Evolutionary conservation across 2,113 vertebrate genomes (phyloP).

Genomic region (Oenanthe oenanthe): DNA sequence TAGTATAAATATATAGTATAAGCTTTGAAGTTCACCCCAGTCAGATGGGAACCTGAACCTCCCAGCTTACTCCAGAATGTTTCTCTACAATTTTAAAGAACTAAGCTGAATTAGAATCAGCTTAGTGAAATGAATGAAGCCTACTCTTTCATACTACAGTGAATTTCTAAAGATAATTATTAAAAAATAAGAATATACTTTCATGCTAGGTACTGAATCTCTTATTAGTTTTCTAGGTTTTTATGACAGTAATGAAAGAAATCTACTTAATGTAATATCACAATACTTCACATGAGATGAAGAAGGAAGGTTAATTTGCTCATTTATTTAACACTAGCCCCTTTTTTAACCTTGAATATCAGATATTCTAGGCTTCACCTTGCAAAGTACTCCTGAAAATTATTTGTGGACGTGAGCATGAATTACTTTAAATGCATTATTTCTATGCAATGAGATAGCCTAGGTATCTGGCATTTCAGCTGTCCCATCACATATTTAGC

Average conservation of each 20-base stretch:
- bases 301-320: neutral
- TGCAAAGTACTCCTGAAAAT: neutral
- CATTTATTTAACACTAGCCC: neutral
- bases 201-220: neutral
- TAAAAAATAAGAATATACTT: neutral
- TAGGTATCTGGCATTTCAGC: neutral
- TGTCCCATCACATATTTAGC: neutral
- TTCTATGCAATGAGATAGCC: neutral
- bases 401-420: neutral
- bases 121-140: neutral
- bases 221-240: neutral
- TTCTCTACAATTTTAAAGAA: neutral
- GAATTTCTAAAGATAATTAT: neutral
- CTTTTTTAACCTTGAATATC: neutral
- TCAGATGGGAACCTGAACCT: neutral
- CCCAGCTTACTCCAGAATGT: neutral
- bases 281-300: neutral
- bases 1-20: neutral
- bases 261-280: neutral
- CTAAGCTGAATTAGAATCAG: neutral
- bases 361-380: neutral
- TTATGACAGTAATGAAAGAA: neutral
- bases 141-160: neutral
- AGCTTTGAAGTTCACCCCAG: neutral
- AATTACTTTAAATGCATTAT: neutral